Conservation (phyloP, 2,797 vertebrate genomes). For the Myotis pilosus region DNA sequence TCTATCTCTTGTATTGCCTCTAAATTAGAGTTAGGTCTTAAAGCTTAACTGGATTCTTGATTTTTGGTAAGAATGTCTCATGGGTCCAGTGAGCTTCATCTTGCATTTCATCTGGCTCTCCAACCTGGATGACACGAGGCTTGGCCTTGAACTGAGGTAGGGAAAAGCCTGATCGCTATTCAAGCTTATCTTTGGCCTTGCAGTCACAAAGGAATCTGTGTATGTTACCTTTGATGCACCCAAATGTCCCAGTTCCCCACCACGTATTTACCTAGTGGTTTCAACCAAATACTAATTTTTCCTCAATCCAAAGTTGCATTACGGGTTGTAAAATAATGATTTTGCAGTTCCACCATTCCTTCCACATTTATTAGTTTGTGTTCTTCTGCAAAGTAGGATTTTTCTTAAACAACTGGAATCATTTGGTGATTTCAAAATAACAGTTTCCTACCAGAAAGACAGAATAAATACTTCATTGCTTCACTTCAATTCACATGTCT, state of each 20-base stretch:
- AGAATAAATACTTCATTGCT: not conserved
- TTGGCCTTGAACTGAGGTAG: not conserved
- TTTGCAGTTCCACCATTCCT: not conserved
- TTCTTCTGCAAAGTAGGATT: not conserved
- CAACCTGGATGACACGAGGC: not conserved
- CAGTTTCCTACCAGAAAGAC: not conserved
- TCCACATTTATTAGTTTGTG: not conserved
- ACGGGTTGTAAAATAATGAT: not conserved
- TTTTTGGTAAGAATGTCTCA: not conserved
- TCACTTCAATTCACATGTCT: not conserved
- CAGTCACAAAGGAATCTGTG: not conserved
- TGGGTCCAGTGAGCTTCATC: not conserved
- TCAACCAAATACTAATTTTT: slow-evolving; percentile 13
- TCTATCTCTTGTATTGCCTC: not conserved
- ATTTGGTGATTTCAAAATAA: slow-evolving; percentile 17
- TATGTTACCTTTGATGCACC: not conserved
- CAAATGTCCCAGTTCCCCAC: not conserved
- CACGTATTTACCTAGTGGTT: not conserved
- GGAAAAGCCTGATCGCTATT: not conserved
- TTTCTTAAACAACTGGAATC: not conserved
- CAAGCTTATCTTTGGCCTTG: not conserved
- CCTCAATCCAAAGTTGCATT: not conserved
- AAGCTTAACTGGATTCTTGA: not conserved
- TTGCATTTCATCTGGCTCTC: not conserved
- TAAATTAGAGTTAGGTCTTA: not conserved